Conservation (phyloP, 2,888 invertebrate species). For the Helicoverpa assulta region DNA sequence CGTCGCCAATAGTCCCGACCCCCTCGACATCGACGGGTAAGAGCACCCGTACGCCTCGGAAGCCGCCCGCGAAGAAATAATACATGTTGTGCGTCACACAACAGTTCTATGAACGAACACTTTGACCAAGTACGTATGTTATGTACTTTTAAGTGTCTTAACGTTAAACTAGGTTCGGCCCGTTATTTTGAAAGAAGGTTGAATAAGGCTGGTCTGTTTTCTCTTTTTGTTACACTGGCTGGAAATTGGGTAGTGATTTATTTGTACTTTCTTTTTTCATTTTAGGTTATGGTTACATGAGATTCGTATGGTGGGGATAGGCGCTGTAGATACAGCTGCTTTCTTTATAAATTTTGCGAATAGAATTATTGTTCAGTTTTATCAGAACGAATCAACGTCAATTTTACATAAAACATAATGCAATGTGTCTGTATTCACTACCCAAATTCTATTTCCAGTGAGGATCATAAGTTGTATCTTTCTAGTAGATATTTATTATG, state of each 20-base stretch:
- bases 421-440: constrained; percentile 30
- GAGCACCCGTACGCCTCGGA: constrained; percentile 84
- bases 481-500: constrained; percentile 62
- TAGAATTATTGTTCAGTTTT: constrained; percentile 12
- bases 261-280: background rate
- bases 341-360: background rate
- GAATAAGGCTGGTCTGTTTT: constrained; percentile 44
- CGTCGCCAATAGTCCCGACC: constrained; percentile 80
- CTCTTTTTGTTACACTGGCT: constrained; percentile 36
- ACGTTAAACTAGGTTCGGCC: constrained; percentile 59
- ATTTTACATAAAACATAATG: constrained; percentile 28
- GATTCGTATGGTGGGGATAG: background rate
- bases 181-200: constrained; percentile 46
- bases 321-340: background rate
- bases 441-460: constrained; percentile 36
- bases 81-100: constrained; percentile 60
- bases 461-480: constrained; percentile 55
- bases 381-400: constrained; percentile 28
- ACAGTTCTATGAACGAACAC: constrained; percentile 59
- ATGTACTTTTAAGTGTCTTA: constrained; percentile 66
- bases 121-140: constrained; percentile 63
- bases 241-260: constrained; percentile 33
- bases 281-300: background rate
- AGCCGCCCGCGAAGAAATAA: constrained; percentile 86
- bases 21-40: constrained; percentile 88